Percentiles rank a stretch among this genome's conserved stretches.
phyloP scores from a whole-genome alignment of 2,113 vertebrate genomes.

The Pelusios castaneus region DNA sequence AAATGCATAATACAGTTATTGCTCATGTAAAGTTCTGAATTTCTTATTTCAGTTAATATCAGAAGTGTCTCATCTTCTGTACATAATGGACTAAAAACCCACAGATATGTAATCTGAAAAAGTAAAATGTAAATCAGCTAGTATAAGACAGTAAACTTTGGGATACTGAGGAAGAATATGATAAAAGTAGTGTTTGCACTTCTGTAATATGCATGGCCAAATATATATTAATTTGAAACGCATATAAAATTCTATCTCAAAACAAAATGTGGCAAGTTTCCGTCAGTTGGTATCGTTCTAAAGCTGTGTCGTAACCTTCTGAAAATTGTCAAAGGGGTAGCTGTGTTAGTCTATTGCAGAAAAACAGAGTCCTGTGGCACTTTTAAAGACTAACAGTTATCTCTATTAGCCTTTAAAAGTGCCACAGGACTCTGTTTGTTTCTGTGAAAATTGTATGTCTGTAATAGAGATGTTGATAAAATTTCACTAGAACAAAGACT shows the following conservation, averaged over 20 bases:
- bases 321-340: background rate
- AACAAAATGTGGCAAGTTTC: background rate
- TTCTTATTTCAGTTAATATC: constrained; percentile 35
- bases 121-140: background rate
- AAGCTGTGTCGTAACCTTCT: constrained; percentile 36
- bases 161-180: background rate
- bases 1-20: background rate
- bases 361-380: too few species aligned
- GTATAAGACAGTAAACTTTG: constrained; percentile 5
- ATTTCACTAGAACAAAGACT: background rate
- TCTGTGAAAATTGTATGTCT: background rate
- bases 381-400: too few species aligned
- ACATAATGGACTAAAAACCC: constrained; percentile 6
- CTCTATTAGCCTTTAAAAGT: too few species aligned
- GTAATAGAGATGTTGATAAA: background rate
- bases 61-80: background rate
- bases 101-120: background rate
- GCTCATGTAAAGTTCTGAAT: constrained; percentile 24
- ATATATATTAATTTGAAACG: constrained; percentile 30
- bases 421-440: too few species aligned
- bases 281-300: constrained; percentile 12
- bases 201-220: background rate
- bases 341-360: too few species aligned
- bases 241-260: background rate
- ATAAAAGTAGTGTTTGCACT: background rate